Percentiles rank a stretch among this genome's conserved stretches.
These are phyloP conservation scores for Aeoliscus strigatus DNA, from an alignment of 2,797 vertebrate species.

Conservation along the genomic window DNA sequence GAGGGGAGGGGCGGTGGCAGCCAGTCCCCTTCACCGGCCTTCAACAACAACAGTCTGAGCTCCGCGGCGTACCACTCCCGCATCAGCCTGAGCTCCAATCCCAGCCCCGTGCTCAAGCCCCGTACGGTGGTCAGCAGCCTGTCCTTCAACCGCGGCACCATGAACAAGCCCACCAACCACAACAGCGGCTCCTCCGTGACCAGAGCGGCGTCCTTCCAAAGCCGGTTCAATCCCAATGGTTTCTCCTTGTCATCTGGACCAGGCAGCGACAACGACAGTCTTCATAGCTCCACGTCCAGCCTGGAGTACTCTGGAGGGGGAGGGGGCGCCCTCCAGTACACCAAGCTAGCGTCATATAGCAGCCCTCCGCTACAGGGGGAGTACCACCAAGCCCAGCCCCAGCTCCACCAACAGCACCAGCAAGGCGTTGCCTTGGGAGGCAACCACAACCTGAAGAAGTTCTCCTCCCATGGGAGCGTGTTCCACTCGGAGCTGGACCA, in stretches of 20 bases:
- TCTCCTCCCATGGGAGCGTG: slow-evolving; percentile 74
- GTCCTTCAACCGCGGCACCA: slow-evolving; percentile 76
- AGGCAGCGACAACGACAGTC: slow-evolving; percentile 81
- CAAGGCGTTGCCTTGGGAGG: slow-evolving; percentile 22
- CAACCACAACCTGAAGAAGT: slow-evolving; percentile 68
- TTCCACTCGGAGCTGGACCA: slow-evolving; percentile 69
- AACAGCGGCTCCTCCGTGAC: slow-evolving; percentile 56
- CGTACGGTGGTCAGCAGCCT: slow-evolving; percentile 65
- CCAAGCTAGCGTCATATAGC: slow-evolving; percentile 49
- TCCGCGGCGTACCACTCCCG: slow-evolving; percentile 57
- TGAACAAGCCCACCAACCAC: slow-evolving; percentile 53
- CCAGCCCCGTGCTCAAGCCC: slow-evolving; percentile 61
- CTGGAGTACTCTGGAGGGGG: slow-evolving; percentile 71
- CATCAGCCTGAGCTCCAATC: slow-evolving; percentile 50
- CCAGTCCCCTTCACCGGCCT: slow-evolving; percentile 33
- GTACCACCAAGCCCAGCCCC: slow-evolving; percentile 40
- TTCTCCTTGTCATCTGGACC: slow-evolving; percentile 65
- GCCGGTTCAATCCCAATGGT: slow-evolving; percentile 68
- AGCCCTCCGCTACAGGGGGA: slow-evolving; percentile 45
- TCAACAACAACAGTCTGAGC: slow-evolving; percentile 31
- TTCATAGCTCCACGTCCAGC: slow-evolving; percentile 84
- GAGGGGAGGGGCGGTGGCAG: slow-evolving; percentile 38
- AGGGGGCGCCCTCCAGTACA: slow-evolving; percentile 22
- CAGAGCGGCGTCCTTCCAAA: slow-evolving; percentile 79
- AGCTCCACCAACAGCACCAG: slow-evolving; percentile 22